phyloP scores from a whole-genome alignment of 2,113 vertebrate species.

The Rhegmatorhina hoffmannsi region DNA sequence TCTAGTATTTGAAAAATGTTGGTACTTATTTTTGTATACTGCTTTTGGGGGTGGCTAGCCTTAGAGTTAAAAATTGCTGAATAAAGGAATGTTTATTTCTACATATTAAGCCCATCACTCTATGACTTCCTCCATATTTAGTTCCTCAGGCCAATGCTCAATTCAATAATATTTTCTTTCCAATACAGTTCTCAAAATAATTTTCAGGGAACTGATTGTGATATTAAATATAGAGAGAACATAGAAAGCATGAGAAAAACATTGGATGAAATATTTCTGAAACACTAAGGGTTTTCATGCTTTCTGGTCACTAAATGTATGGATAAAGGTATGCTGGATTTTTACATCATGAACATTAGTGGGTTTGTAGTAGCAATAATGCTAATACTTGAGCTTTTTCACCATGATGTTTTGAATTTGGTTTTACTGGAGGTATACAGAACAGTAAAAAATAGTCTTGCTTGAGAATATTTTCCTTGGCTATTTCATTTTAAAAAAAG shows the following conservation, averaged over 20 bases:
- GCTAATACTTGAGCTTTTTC: not conserved
- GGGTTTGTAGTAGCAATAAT: not conserved
- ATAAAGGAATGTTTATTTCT: constrained; percentile 32
- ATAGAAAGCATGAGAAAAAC: not conserved
- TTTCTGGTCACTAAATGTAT: not conserved
- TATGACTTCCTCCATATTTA: not conserved
- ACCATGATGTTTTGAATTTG: not conserved
- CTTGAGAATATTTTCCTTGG: not conserved
- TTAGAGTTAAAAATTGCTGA: constrained; percentile 9
- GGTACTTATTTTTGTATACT: not conserved
- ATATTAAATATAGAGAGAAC: not conserved
- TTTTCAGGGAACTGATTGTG: not conserved
- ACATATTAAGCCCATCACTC: constrained; percentile 26
- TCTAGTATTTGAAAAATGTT: constrained; percentile 27
- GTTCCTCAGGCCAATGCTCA: not conserved
- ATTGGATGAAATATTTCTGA: not conserved
- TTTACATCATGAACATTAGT: not conserved
- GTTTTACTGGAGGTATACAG: not conserved
- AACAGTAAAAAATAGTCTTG: not conserved
- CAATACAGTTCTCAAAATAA: not conserved
- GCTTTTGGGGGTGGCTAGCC: not conserved
- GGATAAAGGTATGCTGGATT: not conserved
- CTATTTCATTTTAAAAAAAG: not conserved
- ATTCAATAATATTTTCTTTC: not conserved
- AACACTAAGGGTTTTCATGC: not conserved